Conservation (phyloP, 2,797 vertebrate species). For the Scolopax bukidnonensis region DNA sequence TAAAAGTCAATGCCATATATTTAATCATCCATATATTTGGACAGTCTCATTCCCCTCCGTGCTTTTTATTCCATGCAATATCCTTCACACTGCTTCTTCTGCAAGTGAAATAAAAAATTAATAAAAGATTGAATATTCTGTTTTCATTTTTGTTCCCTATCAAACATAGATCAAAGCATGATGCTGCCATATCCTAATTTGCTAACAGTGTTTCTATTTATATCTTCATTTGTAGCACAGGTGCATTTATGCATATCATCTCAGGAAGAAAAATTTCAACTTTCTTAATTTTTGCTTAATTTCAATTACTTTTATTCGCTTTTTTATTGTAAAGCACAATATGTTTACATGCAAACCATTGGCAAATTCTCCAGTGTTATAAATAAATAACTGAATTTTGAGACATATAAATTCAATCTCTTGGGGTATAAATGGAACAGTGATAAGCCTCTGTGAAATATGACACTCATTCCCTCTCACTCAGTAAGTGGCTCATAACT, state of each 20-base stretch:
- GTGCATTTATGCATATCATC: not conserved
- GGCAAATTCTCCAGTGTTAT: constrained; percentile 3
- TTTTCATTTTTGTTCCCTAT: not conserved
- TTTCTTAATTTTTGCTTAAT: not conserved
- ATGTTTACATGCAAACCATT: constrained; percentile 16
- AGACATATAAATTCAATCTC: constrained; percentile 40
- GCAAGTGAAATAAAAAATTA: not conserved
- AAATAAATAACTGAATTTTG: constrained; percentile 55
- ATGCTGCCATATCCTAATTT: not conserved
- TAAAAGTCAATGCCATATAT: not conserved
- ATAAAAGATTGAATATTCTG: not conserved
- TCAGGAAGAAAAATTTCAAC: not conserved
- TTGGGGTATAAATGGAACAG: constrained; percentile 49
- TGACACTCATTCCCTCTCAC: constrained; percentile 31
- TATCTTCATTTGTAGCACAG: not conserved
- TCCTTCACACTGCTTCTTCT: not conserved
- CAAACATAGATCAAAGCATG: not conserved
- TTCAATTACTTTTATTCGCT: not conserved
- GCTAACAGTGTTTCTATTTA: not conserved
- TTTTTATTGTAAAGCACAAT: not conserved
- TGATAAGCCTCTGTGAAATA: constrained; percentile 28
- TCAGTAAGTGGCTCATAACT: constrained; percentile 52
- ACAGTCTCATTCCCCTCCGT: not conserved
- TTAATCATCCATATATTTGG: not conserved
- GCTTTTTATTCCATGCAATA: not conserved